These are phyloP conservation scores for Oxystoma pomonae DNA, from an alignment of 2,888 invertebrate species.

Conservation along the genomic window DNA sequence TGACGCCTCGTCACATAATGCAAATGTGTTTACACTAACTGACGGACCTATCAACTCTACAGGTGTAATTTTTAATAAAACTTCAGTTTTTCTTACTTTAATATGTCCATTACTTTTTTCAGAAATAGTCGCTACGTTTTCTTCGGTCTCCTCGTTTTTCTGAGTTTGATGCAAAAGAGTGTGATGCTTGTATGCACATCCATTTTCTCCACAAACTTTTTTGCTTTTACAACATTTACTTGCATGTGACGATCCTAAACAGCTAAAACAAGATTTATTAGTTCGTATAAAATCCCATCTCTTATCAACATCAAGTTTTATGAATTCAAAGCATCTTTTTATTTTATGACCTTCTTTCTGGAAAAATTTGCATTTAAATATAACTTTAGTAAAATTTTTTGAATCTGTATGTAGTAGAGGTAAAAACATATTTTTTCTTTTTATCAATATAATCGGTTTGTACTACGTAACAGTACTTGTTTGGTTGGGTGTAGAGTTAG, in stretches of 20 bases:
- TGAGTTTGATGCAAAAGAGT: not conserved
- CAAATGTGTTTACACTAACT: not conserved
- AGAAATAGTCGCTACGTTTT: not conserved
- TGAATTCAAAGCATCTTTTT: not conserved
- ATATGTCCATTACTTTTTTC: not conserved
- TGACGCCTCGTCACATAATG: not conserved
- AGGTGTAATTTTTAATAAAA: not conserved
- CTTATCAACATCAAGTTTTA: not conserved
- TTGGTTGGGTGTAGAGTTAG: too few species aligned
- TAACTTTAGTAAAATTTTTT: not conserved
- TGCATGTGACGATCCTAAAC: not conserved
- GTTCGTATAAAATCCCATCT: not conserved
- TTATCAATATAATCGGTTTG: not conserved
- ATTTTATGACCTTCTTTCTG: not conserved
- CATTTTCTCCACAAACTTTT: too few species aligned
- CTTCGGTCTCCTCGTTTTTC: not conserved
- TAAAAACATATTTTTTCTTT: not conserved
- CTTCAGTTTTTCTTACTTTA: not conserved
- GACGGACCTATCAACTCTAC: not conserved
- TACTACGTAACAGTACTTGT: too few species aligned
- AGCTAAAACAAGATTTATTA: not conserved
- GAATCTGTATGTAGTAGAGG: not conserved
- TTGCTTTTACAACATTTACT: not conserved
- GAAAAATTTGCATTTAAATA: not conserved
- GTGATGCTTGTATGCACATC: not conserved